Conservation (phyloP, 2,113 vertebrate species). For the Tragelaphus scriptus region DNA sequence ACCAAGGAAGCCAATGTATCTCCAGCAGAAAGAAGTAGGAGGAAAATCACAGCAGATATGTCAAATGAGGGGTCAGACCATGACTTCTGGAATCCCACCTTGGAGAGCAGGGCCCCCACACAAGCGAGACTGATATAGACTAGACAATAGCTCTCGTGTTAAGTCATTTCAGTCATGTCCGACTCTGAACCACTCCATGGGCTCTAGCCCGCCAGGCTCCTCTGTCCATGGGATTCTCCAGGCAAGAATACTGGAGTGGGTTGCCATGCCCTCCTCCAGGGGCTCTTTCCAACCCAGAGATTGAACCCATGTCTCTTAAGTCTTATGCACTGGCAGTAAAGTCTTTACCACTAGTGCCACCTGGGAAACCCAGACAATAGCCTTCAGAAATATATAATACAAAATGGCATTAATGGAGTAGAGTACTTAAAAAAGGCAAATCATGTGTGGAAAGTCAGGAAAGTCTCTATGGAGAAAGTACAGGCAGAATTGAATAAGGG, state of each 20-base stretch:
- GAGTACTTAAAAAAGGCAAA: not conserved
- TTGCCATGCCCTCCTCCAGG: not conserved
- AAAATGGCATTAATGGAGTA: not conserved
- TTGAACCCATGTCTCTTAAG: not conserved
- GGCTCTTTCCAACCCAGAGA: not conserved
- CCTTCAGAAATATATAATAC: not conserved
- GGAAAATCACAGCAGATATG: not conserved
- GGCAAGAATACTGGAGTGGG: not conserved
- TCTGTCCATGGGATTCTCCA: not conserved
- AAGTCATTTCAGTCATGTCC: not conserved
- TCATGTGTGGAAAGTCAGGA: not conserved
- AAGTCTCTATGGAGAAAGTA: not conserved
- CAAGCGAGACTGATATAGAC: not conserved
- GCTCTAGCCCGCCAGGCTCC: not conserved
- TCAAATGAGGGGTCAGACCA: not conserved
- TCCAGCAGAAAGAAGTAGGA: not conserved
- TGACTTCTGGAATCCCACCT: not conserved
- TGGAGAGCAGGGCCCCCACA: not conserved
- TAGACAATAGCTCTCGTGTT: fast-evolving
- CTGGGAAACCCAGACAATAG: not conserved
- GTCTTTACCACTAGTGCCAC: not conserved
- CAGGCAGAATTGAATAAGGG: not conserved
- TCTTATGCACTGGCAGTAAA: not conserved
- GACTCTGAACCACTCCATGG: not conserved
- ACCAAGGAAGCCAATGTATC: not conserved